These are phyloP conservation scores for Holacanthus passer DNA, from an alignment of 2,113 vertebrate genomes.

Conservation along the genomic window DNA sequence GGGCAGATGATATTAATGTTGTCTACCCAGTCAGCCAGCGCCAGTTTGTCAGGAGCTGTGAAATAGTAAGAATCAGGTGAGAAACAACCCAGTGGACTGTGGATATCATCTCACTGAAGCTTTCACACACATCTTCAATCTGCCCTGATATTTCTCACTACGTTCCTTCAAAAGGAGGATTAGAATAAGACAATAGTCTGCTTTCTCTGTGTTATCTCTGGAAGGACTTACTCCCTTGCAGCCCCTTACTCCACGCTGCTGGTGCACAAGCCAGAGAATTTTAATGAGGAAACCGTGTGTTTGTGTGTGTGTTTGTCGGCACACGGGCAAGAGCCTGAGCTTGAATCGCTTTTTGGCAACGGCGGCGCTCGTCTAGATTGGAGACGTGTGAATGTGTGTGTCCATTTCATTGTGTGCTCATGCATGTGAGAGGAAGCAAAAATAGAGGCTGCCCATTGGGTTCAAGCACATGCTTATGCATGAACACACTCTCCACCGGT, in stretches of 20 bases:
- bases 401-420: slow-evolving; percentile 47
- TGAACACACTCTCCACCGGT: slow-evolving; percentile 67
- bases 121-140: slow-evolving; percentile 37
- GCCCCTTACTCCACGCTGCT: slow-evolving; percentile 46
- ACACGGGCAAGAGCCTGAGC: slow-evolving; percentile 18
- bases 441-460: slow-evolving; percentile 54
- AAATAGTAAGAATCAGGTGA: slow-evolving; percentile 32
- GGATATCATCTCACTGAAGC: slow-evolving; percentile 40
- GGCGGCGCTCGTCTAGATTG: slow-evolving; percentile 24
- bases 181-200: slow-evolving; percentile 69
- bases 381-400: slow-evolving; percentile 36
- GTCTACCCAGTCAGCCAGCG: slow-evolving; percentile 18
- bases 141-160: slow-evolving; percentile 48
- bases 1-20: slow-evolving; percentile 36
- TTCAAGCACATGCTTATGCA: slow-evolving; percentile 70
- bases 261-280: slow-evolving; percentile 53
- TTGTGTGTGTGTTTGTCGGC: slow-evolving; percentile 34
- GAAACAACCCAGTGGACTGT: slow-evolving; percentile 39
- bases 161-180: slow-evolving; percentile 68
- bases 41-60: slow-evolving; percentile 23
- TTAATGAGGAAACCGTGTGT: slow-evolving; percentile 60
- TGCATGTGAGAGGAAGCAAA: slow-evolving; percentile 37
- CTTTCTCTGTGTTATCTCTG: slow-evolving; percentile 65
- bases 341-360: slow-evolving; percentile 47
- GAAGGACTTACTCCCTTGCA: slow-evolving; percentile 59